A percentile compares a stretch with the other conserved stretches of the same genome.
Conservation (phyloP, 2,797 vertebrate genomes). For the Pygocentrus nattereri region DNA sequence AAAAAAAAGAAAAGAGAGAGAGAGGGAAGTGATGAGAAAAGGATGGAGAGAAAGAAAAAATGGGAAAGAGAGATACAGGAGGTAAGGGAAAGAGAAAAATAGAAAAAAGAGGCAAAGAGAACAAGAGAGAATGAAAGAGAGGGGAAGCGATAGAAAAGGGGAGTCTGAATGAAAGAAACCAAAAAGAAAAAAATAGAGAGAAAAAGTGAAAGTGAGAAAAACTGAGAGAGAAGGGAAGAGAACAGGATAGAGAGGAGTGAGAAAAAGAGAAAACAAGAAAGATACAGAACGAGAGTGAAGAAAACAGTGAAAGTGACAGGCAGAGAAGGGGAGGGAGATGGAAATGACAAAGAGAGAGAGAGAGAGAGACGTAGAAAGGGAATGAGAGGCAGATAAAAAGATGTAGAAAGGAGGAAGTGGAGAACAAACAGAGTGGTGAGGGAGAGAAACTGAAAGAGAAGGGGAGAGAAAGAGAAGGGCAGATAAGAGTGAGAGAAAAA, state of each 20-base stretch:
- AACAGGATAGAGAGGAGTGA: neutral
- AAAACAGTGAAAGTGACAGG: neutral
- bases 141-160: constrained; percentile 21
- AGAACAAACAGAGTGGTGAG: neutral
- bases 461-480: neutral
- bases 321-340: constrained; percentile 2
- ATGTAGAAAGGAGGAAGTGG: too few relatives aligned
- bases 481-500: neutral
- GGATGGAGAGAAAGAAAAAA: neutral
- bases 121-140: constrained; percentile 32
- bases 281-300: neutral
- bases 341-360: neutral
- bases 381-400: neutral
- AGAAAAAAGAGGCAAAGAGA: neutral
- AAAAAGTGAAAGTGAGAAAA: neutral
- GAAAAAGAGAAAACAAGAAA: neutral
- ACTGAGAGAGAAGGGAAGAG: neutral
- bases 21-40: constrained; percentile 24
- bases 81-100: constrained; percentile 28
- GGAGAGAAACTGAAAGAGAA: neutral
- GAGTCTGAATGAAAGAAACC: neutral
- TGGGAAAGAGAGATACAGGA: neutral
- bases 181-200: neutral
- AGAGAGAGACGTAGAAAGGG: neutral
- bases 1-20: constrained; percentile 29